These are phyloP conservation scores for Halcyon senegalensis DNA, from an alignment of 2,113 vertebrate genomes.

Conservation along the genomic window DNA sequence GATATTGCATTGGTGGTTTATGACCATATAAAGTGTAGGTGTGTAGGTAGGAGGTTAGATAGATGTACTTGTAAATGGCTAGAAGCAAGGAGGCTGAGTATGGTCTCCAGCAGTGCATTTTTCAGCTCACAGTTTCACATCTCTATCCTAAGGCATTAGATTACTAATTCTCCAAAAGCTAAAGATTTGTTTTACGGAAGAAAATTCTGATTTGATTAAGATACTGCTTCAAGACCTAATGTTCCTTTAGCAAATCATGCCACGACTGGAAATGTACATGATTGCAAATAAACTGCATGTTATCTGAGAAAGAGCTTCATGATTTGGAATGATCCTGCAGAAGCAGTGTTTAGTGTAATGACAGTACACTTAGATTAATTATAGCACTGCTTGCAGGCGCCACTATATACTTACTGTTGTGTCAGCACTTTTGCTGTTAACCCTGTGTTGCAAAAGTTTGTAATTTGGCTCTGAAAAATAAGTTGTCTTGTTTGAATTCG, in stretches of 20 bases:
- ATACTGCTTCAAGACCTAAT: slow-evolving; percentile 72
- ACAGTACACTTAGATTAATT: slow-evolving; percentile 80
- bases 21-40: slow-evolving; percentile 71
- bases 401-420: slow-evolving; percentile 51
- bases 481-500: not conserved
- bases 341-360: slow-evolving; percentile 75
- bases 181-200: slow-evolving; percentile 77
- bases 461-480: slow-evolving; percentile 8
- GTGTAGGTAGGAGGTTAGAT: slow-evolving; percentile 67
- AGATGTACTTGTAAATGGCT: slow-evolving; percentile 70
- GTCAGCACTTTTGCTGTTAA: slow-evolving; percentile 71
- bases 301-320: slow-evolving; percentile 57
- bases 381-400: slow-evolving; percentile 61
- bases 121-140: slow-evolving; percentile 78
- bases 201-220: slow-evolving; percentile 80
- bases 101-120: slow-evolving; percentile 67
- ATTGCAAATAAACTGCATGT: slow-evolving; percentile 73
- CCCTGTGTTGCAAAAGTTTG: slow-evolving; percentile 50
- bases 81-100: slow-evolving; percentile 55
- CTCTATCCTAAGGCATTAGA: slow-evolving; percentile 73
- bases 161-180: slow-evolving; percentile 78
- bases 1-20: slow-evolving; percentile 65
- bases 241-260: slow-evolving; percentile 70
- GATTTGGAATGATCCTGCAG: slow-evolving; percentile 71
- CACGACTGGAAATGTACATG: slow-evolving; percentile 19